phyloP scores from a whole-genome alignment of 2,113 vertebrate genomes.

The Crocuta crocuta region DNA sequence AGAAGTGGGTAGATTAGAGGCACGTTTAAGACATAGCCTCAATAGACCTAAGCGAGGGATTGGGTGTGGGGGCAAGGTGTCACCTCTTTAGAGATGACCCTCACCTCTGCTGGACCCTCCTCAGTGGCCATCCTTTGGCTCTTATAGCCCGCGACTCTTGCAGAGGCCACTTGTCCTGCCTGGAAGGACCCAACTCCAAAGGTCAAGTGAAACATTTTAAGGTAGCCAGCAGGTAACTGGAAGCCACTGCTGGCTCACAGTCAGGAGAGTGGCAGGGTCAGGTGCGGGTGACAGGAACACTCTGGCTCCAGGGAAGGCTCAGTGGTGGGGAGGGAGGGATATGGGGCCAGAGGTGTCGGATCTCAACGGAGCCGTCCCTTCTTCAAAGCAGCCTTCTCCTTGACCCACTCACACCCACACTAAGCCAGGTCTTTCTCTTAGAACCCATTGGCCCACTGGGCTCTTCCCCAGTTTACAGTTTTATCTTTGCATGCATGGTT shows the following conservation, averaged over 20 bases:
- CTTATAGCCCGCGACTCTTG: background rate
- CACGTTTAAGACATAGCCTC: background rate
- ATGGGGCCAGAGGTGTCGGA: accelerated
- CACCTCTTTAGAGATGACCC: background rate
- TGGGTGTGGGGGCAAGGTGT: too few relatives aligned
- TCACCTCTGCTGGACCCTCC: background rate
- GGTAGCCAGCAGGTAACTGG: background rate
- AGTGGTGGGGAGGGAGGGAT: accelerated
- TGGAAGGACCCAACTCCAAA: background rate
- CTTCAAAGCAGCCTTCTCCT: background rate
- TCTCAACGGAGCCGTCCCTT: background rate
- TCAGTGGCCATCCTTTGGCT: background rate
- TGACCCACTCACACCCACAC: background rate
- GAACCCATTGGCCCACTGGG: background rate
- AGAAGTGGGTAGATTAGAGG: too few relatives aligned
- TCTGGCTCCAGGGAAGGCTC: too few relatives aligned
- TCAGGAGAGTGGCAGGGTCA: background rate
- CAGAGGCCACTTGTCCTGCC: background rate
- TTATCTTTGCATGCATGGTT: background rate
- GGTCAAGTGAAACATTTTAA: background rate
- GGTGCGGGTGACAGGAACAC: background rate
- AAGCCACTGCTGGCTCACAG: background rate
- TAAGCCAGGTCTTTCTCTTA: background rate
- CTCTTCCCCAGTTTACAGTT: background rate
- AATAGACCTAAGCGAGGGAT: background rate